These are phyloP conservation scores for Gracilinanus agilis DNA, from an alignment of 2,113 vertebrate genomes.

Conservation along the genomic window DNA sequence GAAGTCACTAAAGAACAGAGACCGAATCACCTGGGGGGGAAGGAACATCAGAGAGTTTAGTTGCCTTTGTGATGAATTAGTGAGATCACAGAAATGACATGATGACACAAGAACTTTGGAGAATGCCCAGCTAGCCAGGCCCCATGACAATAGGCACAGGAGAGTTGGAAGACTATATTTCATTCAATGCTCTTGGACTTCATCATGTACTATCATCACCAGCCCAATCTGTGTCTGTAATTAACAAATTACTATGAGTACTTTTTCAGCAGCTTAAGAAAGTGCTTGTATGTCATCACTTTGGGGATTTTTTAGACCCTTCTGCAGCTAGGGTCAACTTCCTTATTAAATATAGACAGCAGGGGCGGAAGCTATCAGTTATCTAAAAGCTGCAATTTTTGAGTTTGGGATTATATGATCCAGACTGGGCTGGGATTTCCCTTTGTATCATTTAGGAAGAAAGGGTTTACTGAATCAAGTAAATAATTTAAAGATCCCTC, in stretches of 20 bases:
- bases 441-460: not conserved
- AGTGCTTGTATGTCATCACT: rapidly evolving
- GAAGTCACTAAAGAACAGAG: conserved; percentile 78
- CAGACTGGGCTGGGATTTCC: not conserved
- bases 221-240: conserved; percentile 72
- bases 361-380: not conserved
- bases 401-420: not conserved
- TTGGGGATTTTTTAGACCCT: conserved; percentile 37
- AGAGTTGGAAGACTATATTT: conserved; percentile 77
- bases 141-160: conserved; percentile 37
- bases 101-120: conserved; percentile 76
- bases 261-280: not conserved
- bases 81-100: conserved; percentile 80
- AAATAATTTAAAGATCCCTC: not conserved
- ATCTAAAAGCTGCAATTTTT: not conserved
- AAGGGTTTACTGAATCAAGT: not conserved
- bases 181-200: conserved; percentile 68
- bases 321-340: not conserved
- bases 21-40: conserved; percentile 79
- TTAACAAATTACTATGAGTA: conserved; percentile 69
- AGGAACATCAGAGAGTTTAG: conserved; percentile 72
- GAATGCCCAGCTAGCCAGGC: conserved; percentile 69
- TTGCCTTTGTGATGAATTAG: conserved; percentile 81
- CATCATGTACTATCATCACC: conserved; percentile 35
- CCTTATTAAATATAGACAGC: not conserved